Base-by-base conservation (phyloP, 1,140 invertebrate species). In the Babylonia areolata region DNA sequence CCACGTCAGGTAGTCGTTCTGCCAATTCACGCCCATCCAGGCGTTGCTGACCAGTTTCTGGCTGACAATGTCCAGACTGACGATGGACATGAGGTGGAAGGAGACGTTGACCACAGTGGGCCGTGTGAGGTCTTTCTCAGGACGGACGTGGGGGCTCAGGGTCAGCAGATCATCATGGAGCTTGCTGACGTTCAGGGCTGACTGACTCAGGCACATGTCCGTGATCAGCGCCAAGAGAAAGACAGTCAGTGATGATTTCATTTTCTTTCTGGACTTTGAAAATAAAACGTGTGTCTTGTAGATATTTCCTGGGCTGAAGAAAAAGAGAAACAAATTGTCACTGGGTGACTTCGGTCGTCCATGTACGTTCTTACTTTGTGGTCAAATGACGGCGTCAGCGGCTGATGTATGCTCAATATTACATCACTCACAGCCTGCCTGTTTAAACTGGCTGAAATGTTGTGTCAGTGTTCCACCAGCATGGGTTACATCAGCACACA, bases 51-150 rank as follows among this genome's bases (percentile, higher is more conserved):
- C 33, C 3, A 86, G 31, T 37, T 75, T 81, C 69, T 86, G 85
- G 15, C n/a, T 33, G 15, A 35, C 64, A 12, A 58, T 81, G 35
- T 86, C 69, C 54, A 86, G 81, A 28, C 69, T 69, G 54, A 51
- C 77, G 58, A 86, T 86, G 42, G 85, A 80, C 40, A 81, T 77
- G 39, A 86, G 78, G n/a, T 86, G 39, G 64, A 86, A 81, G 51
- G 64, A 42, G 12, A 86, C 31, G 42, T 75, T 40, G 37, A 86
- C 85, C 5, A 23, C 40, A 20, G 71, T 75, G 20, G 39, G 15
- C 6, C 23, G 2, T 6, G 64, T 35, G 12, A 69, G 23, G 69
- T 86, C 40, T 2, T 15, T 31, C n/a, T 75, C 35, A 12, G 85
- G 85, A 33, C 64, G 64, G 0, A 81, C 79, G 5, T 37, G 40